Evolutionary conservation across 2,113 vertebrate genomes (phyloP).

Genomic region (Plecotus auritus): DNA sequence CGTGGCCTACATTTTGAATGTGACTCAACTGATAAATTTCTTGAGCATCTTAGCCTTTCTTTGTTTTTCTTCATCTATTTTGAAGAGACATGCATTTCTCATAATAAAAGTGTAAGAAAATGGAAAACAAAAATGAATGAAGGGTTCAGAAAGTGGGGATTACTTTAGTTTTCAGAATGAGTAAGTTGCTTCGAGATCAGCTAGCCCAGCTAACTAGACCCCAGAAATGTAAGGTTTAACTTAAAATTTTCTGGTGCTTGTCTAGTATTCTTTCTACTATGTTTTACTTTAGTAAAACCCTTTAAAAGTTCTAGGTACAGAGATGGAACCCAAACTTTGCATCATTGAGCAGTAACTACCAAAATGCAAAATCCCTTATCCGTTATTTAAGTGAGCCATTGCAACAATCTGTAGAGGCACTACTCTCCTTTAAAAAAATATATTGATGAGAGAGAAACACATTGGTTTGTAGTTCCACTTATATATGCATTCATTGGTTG

Average conservation of each 20-base stretch:
- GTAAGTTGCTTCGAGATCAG: neutral
- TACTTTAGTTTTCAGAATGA: neutral
- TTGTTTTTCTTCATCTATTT: neutral
- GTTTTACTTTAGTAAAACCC: neutral
- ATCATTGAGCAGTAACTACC: neutral
- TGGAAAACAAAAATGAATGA: conserved; percentile 4
- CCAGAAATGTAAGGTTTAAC: neutral
- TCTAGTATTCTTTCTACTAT: neutral
- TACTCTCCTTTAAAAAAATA: neutral
- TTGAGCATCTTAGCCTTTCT: neutral
- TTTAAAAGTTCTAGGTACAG: neutral
- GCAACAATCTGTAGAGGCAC: neutral
- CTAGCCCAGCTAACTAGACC: neutral
- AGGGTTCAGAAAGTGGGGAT: neutral
- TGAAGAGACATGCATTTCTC: neutral
- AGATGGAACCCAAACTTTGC: neutral
- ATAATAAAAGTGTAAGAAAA: neutral
- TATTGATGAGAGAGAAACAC: neutral
- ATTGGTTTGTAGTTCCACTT: neutral
- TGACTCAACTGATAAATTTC: neutral
- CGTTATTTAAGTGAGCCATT: neutral
- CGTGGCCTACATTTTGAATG: neutral
- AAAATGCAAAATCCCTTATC: neutral
- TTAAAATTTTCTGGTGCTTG: neutral
- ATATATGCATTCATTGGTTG: neutral